phyloP scores from a whole-genome alignment of 2,888 invertebrate genomes.

The Eupeodes luniger region DNA sequence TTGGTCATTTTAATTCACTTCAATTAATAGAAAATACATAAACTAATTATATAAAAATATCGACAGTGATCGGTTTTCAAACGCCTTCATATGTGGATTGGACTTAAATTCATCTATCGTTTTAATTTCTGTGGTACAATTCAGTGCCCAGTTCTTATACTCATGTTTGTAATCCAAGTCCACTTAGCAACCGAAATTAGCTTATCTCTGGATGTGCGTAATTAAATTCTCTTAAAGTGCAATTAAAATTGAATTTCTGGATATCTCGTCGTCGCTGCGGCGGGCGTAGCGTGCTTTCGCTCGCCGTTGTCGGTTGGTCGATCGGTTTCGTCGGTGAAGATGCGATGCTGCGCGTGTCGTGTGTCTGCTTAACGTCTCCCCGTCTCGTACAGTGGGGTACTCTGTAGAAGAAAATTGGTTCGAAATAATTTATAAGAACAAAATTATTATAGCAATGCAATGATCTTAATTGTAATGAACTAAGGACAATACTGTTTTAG shows the following conservation, averaged over 20 bases:
- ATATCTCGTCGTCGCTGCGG: constrained; percentile 25
- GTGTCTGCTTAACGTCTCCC: constrained; percentile 23
- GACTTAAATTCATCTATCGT: background rate
- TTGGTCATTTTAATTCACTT: constrained; percentile 60
- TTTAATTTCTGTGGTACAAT: background rate
- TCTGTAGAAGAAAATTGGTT: background rate
- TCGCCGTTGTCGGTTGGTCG: background rate
- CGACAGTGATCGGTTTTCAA: background rate
- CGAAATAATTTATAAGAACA: too few relatives aligned
- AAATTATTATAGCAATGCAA: too few relatives aligned
- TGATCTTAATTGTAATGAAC: too few relatives aligned
- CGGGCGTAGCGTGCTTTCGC: background rate
- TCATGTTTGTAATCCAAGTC: constrained; percentile 19
- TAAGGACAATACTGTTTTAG: too few relatives aligned
- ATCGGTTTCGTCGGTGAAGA: background rate
- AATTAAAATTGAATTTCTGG: constrained; percentile 72
- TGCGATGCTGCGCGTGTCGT: constrained; percentile 45
- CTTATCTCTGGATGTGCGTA: constrained; percentile 73
- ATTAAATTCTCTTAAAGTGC: constrained; percentile 75
- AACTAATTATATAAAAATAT: constrained; percentile 58
- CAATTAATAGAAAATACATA: constrained; percentile 60
- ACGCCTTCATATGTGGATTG: background rate
- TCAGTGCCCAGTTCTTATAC: background rate
- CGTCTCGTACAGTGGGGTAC: background rate
- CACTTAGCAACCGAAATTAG: constrained; percentile 75